A percentile compares a stretch with the other conserved stretches of the same genome.
Evolutionary conservation across 2,797 vertebrate genomes (phyloP).

Genomic region (Melanotaenia maccullochi): DNA sequence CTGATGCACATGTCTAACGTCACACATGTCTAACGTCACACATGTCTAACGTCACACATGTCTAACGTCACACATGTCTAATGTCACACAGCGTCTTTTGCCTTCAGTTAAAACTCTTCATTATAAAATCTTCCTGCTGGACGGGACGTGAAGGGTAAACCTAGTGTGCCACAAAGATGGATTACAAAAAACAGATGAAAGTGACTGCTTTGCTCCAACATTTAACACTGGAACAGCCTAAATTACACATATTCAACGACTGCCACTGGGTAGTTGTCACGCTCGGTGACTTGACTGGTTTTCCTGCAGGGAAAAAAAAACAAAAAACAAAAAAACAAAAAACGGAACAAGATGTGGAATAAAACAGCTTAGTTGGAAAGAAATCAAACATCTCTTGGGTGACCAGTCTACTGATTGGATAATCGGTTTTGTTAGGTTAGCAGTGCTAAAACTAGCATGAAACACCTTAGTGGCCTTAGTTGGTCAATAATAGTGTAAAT

Average conservation of each 20-base stretch:
- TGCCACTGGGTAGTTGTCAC: conserved; percentile 9
- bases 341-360: neutral
- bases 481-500: no score
- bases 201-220: conserved; percentile 10
- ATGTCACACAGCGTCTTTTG: conserved; percentile 19
- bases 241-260: conserved; percentile 4
- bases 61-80: conserved; percentile 38
- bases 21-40: conserved; percentile 36
- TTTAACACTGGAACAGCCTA: conserved; percentile 15
- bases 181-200: conserved; percentile 37
- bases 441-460: neutral
- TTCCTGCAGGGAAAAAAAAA: neutral
- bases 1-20: conserved; percentile 49
- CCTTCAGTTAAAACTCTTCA: conserved; percentile 17
- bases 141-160: conserved; percentile 42
- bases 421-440: neutral
- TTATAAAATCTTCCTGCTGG: conserved; percentile 41
- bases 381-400: neutral
- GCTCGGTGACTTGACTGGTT: neutral
- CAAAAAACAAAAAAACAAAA: no score
- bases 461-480: no score
- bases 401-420: neutral
- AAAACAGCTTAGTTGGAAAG: no score
- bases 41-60: conserved; percentile 47
- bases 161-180: conserved; percentile 25